Evolutionary conservation across 2,888 invertebrate genomes (phyloP), one percentile per base, ranked within the genome.

Genomic region (Folsomia manolachei): DNA sequence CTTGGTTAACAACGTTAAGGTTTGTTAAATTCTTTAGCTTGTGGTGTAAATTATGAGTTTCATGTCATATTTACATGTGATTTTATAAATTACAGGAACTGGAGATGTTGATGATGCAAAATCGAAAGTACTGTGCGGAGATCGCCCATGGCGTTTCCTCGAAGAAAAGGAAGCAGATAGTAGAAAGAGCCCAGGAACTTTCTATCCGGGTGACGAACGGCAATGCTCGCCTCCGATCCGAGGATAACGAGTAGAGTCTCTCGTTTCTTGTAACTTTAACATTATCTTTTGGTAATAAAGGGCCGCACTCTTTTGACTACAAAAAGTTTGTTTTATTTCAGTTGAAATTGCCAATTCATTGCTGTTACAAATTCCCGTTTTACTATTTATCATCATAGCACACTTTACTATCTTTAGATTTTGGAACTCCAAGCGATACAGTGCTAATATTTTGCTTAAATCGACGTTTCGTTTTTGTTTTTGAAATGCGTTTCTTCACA

Each of bases 31-130:
- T n/a, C n/a, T n/a, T n/a, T n/a, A n/a, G n/a, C n/a, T n/a, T n/a
- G n/a, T n/a, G n/a, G n/a, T n/a, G n/a, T n/a, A n/a, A n/a, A n/a
- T n/a, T n/a, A n/a, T n/a, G n/a, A n/a, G n/a, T n/a, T n/a, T n/a
- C n/a, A 51, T 51, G 51, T 11, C 9, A 51, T 11, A 51, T 69
- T 21, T 52, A 2, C 26, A 63, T 63, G 27, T 77, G 70, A 53
- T 79, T 87, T 24, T 86, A n/a, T n/a, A n/a, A n/a, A n/a, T n/a
- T 14, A 39, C 14, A 94, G 88, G 99, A 99, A 86, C 86, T 99
- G 80, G 98, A 99, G 85, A 93, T 99, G 82, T 87, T 99, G 68
- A 90, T 99, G 90, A 99, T 99, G 98, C 97, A 98, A 85, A 99
- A 98, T 86, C 89, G 96, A 81, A 93, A 93, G 81, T 99, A 92